Evolutionary conservation across 2,888 invertebrate genomes (phyloP).

Genomic region (Syritta pipiens): DNA sequence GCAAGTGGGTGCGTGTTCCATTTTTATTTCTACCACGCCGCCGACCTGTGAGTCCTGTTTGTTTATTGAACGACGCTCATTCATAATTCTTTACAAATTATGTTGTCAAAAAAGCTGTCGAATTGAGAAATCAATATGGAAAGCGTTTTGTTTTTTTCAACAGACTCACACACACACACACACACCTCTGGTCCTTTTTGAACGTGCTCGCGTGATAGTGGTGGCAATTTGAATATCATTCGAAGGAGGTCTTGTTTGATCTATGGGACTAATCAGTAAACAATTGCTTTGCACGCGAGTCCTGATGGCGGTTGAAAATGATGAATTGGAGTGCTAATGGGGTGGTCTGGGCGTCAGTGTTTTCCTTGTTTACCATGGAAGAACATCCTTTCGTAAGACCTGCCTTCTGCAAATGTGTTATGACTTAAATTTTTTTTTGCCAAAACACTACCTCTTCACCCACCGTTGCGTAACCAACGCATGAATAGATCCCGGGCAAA

Average conservation of each 20-base stretch:
- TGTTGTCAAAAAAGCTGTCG: slow-evolving; percentile 46
- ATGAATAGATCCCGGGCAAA: slow-evolving; percentile 47
- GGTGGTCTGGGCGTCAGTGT: not conserved
- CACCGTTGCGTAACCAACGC: slow-evolving; percentile 43
- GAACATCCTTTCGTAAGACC: not conserved
- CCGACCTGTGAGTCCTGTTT: too few relatives aligned
- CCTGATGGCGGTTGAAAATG: not conserved
- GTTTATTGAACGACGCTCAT: not conserved
- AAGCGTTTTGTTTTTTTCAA: too few relatives aligned
- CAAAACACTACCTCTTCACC: not conserved
- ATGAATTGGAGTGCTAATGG: not conserved
- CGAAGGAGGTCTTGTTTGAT: slow-evolving; percentile 33
- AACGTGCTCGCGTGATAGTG: slow-evolving; percentile 41
- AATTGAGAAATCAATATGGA: slow-evolving; percentile 46
- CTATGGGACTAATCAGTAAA: slow-evolving; percentile 23
- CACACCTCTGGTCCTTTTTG: slow-evolving; percentile 7
- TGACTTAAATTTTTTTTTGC: too few relatives aligned
- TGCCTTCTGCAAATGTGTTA: not conserved
- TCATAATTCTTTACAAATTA: slow-evolving; percentile 22
- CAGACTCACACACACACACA: too few relatives aligned
- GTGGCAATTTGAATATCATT: slow-evolving; percentile 45
- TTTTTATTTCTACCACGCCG: too few relatives aligned
- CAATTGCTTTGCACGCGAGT: slow-evolving; percentile 31
- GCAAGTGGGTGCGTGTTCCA: too few relatives aligned
- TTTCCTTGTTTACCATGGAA: not conserved